A percentile compares a stretch with the other conserved stretches of the same genome.
These are phyloP conservation scores for Labeo catla DNA, from an alignment of 2,113 vertebrate species.

Conservation along the genomic window DNA sequence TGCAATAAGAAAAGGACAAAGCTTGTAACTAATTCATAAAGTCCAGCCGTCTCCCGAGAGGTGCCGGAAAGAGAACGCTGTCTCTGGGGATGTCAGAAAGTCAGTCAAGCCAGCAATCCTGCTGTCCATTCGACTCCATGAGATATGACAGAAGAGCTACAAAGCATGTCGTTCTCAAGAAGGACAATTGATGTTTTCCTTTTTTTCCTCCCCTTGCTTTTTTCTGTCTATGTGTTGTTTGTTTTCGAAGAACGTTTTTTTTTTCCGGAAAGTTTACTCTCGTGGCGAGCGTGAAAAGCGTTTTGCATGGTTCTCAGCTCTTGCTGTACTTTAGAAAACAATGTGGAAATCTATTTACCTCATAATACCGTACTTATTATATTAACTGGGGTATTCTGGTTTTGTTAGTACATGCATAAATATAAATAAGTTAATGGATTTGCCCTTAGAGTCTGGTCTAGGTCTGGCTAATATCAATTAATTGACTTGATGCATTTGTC, in stretches of 20 bases:
- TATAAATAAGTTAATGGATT: constrained; percentile 9
- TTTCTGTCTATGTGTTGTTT: constrained; percentile 73
- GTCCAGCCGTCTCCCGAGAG: constrained; percentile 70
- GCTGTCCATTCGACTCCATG: constrained; percentile 79
- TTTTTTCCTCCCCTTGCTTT: constrained; percentile 55
- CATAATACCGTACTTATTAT: neutral
- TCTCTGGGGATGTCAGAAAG: constrained; percentile 78
- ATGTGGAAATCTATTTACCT: constrained; percentile 23
- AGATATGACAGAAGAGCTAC: constrained; percentile 80
- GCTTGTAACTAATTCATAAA: constrained; percentile 86
- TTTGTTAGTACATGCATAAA: constrained; percentile 1
- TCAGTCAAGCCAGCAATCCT: constrained; percentile 76
- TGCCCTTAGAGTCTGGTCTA: neutral
- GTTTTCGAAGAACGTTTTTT: constrained; percentile 59
- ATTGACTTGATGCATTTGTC: constrained; percentile 35
- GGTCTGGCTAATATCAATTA: constrained; percentile 21
- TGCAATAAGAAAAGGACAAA: constrained; percentile 73
- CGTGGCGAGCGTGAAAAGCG: constrained; percentile 63
- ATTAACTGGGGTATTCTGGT: neutral
- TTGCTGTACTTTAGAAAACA: constrained; percentile 9
- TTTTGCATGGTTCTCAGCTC: constrained; percentile 31
- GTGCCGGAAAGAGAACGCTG: constrained; percentile 74
- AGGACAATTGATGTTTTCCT: constrained; percentile 79
- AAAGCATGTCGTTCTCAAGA: constrained; percentile 80
- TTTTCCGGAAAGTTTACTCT: constrained; percentile 69